Evolutionary conservation across 1,140 invertebrate species (phyloP).

Genomic region (Acromyrmex heyeri): DNA sequence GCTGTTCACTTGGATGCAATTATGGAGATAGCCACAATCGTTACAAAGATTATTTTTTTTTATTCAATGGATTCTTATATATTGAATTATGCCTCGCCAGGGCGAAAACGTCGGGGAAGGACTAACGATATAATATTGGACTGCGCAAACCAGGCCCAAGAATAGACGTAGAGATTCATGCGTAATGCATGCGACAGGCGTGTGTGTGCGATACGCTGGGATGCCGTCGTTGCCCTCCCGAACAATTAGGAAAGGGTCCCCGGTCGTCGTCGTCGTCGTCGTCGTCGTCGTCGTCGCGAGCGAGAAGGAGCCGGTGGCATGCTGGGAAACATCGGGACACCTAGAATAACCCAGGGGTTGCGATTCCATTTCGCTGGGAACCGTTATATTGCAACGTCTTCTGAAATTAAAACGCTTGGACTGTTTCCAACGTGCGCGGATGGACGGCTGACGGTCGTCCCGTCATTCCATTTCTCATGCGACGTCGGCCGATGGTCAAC

Average conservation of each 20-base stretch:
- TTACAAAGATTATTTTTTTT: neutral
- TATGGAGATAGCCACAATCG: neutral
- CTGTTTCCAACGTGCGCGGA: conserved; percentile 70
- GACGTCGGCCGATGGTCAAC: conserved; percentile 30
- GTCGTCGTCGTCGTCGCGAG: conserved; percentile 13
- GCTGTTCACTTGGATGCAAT: neutral
- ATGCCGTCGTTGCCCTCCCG: conserved; percentile 75
- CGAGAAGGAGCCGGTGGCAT: conserved; percentile 49
- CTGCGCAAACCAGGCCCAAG: conserved; percentile 11
- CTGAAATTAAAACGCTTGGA: conserved; percentile 78
- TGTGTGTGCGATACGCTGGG: conserved; percentile 64
- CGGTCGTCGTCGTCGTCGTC: neutral
- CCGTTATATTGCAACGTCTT: conserved; percentile 83
- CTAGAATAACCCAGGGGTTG: conserved; percentile 68
- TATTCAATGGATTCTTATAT: neutral
- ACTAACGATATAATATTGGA: neutral
- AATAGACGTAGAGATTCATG: conserved; percentile 75
- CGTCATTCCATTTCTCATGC: conserved; percentile 64
- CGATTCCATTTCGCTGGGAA: conserved; percentile 79
- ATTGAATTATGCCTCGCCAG: neutral
- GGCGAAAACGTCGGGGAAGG: neutral
- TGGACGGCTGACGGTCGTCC: neutral
- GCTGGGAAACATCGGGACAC: conserved; percentile 30
- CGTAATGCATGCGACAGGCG: conserved; percentile 75
- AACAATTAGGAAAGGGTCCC: conserved; percentile 80